Evolutionary conservation across 2,797 vertebrate species (phyloP), one percentile per base, ranked within the genome.

Genomic region (Pipistrellus nathusii): DNA sequence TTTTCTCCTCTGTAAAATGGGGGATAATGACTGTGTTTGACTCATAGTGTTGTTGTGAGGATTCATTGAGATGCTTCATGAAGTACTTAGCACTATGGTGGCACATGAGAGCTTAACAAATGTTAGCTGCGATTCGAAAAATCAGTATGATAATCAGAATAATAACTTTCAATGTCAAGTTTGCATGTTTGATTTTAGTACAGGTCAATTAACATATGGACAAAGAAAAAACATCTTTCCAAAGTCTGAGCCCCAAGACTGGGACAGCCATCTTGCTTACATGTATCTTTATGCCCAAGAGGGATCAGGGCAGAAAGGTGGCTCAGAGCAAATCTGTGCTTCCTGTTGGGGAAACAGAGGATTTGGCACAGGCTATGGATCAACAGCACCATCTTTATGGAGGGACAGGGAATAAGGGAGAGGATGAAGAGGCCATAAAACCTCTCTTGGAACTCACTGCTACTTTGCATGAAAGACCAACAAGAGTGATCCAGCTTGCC

Each of bases 181-280:
- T 78, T 93, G 18, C 35, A 76, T 57, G 64, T 81, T 35, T 57
- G 55, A 71, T 53, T 92, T 48, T 48, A 46, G 6, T 15, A 62
- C n/a, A 69, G 35, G 46, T 32, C 46, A 68, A 32, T 92, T 82
- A 55, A 88, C 72, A n/a, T 1, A 41, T 13, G 25, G n/a, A 76
- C 48, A 92, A 92, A 92, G 68, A 57, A 48, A 72, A 78, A 78
- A 51, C 32, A 77, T 15, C 27, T 87, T 91, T 88, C 64, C 55
- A 41, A 88, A 86, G 55, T 6, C 27, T 66, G 23, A 17, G 21
- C 2, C 59, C 62, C 38, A 23, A 80, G 72, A 64, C 48, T 14
- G 35, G 7, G 32, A 14, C 11, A n/a, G 27, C 35, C 8, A 41
- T 68, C 78, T 84, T 53, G 38, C 23, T 73, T n/a, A 8, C 2